Conservation (phyloP, 2,888 invertebrate genomes). For the Busseola fusca region DNA sequence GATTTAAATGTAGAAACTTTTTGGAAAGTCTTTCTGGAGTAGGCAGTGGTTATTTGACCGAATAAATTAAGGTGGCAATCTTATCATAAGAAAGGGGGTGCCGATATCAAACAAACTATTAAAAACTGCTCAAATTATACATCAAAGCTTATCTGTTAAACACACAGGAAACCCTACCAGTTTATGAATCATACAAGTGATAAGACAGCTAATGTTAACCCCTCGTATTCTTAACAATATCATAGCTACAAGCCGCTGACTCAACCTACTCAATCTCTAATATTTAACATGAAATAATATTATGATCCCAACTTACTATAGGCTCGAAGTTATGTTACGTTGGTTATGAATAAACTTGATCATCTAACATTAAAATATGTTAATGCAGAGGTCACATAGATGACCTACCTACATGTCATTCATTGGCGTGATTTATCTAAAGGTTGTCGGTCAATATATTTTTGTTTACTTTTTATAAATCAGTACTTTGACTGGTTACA, state of each 20-base stretch:
- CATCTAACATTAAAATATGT: neutral
- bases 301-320: slow-evolving; percentile 8
- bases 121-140: neutral
- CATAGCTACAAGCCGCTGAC: slow-evolving; percentile 13
- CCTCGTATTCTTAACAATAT: slow-evolving; percentile 22
- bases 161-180: neutral
- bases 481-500: too few relatives aligned
- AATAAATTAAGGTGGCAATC: neutral
- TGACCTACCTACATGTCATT: neutral
- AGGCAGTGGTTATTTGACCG: neutral
- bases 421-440: neutral
- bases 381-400: neutral
- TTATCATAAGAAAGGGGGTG: neutral
- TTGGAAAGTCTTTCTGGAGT: too few relatives aligned
- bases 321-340: neutral
- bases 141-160: slow-evolving; percentile 5
- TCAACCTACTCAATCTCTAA: slow-evolving; percentile 10
- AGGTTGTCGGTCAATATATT: neutral
- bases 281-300: slow-evolving; percentile 23
- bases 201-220: slow-evolving; percentile 11
- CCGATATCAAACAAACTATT: neutral
- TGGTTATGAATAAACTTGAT: neutral
- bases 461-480: too few relatives aligned
- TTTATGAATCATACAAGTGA: slow-evolving; percentile 18
- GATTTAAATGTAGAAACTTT: neutral